Conservation (phyloP, 2,113 vertebrate genomes). For the Nansenia antarctica region DNA sequence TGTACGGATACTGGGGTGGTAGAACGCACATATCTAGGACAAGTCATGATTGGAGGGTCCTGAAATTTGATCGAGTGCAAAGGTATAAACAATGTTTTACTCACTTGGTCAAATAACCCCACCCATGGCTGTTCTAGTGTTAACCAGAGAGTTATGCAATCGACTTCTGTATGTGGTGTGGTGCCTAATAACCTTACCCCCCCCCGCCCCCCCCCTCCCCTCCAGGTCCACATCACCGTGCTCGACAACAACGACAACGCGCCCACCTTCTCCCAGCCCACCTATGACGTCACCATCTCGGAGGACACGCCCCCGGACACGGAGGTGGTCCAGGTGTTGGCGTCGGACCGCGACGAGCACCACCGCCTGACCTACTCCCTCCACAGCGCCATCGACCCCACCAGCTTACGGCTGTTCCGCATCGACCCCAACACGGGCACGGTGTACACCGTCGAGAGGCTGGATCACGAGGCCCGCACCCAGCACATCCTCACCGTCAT, state of each 20-base stretch:
- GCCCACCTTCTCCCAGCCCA: constrained; percentile 90
- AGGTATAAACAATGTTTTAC: too few relatives aligned
- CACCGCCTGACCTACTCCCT: constrained; percentile 88
- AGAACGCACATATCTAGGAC: too few relatives aligned
- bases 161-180: too few relatives aligned
- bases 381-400: constrained; percentile 89
- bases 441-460: constrained; percentile 85
- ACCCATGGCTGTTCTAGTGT: too few relatives aligned
- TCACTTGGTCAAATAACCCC: too few relatives aligned
- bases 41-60: too few relatives aligned
- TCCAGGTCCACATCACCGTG: constrained; percentile 89
- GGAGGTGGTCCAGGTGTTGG: constrained; percentile 90
- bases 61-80: too few relatives aligned
- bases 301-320: constrained; percentile 90
- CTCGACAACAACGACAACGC: constrained; percentile 95
- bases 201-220: constrained; percentile 26
- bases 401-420: constrained; percentile 89
- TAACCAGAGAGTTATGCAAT: too few relatives aligned
- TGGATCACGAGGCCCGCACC: constrained; percentile 91
- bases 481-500: constrained; percentile 93
- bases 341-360: constrained; percentile 91
- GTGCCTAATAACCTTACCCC: neutral
- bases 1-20: too few relatives aligned
- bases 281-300: constrained; percentile 88
- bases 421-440: constrained; percentile 85